These are phyloP conservation scores for Agonopterix subpropinquella DNA, from an alignment of 2,888 invertebrate genomes.

Conservation along the genomic window DNA sequence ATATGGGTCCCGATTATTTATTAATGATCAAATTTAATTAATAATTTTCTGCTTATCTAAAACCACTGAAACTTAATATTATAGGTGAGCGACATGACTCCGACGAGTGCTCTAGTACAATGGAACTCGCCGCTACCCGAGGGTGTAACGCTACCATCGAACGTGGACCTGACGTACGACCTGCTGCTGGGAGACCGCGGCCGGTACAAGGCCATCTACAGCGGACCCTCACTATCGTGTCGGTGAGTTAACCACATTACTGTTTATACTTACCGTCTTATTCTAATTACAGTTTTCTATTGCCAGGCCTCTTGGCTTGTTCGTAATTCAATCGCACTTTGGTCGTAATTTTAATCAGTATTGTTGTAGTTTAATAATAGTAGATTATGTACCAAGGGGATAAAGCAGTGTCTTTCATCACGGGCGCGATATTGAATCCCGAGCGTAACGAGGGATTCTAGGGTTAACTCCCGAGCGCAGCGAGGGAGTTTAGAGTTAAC, in stretches of 20 bases:
- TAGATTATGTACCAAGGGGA: no score
- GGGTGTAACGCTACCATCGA: conserved; percentile 55
- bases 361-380: not conserved
- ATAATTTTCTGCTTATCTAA: no score
- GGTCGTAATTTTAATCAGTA: not conserved
- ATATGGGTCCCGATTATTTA: no score
- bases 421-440: no score
- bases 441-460: no score
- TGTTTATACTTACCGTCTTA: not conserved
- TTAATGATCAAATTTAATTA: no score
- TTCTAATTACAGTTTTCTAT: not conserved
- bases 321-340: no score
- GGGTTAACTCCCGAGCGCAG: no score
- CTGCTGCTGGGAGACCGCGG: conserved; percentile 85
- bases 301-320: not conserved
- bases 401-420: no score
- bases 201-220: conserved; percentile 90
- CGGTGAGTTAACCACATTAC: conserved; percentile 50
- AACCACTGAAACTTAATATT: conserved; percentile 9
- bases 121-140: conserved; percentile 81
- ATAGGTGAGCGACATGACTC: conserved; percentile 88
- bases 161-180: conserved; percentile 86
- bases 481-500: no score
- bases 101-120: conserved; percentile 89
- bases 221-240: conserved; percentile 84